Conservation (phyloP, 2,113 vertebrate species). For the Cinclus mexicanus region DNA sequence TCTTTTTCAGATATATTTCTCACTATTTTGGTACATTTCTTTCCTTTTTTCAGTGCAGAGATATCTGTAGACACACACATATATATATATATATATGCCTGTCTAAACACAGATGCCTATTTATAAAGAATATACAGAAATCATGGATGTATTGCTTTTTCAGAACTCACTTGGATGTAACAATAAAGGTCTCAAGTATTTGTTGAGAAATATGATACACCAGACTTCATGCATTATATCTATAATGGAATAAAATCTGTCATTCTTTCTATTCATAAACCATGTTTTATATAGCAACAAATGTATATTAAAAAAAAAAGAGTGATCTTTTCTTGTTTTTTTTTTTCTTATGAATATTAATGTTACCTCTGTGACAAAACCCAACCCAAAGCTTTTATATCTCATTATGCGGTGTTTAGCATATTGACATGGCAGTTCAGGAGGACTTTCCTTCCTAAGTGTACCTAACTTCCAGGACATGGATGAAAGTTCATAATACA, state of each 20-base stretch:
- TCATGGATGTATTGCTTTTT: not conserved
- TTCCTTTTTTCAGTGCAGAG: not conserved
- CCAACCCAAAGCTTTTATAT: not conserved
- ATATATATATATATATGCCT: not conserved
- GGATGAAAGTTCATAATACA: not conserved
- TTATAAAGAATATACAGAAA: not conserved
- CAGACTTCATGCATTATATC: not conserved
- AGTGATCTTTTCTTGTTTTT: fast-evolving
- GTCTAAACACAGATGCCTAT: not conserved
- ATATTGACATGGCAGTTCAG: not conserved
- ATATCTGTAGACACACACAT: not conserved
- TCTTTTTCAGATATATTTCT: not conserved
- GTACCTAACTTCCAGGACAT: not conserved
- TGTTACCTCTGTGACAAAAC: not conserved
- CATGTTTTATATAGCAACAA: not conserved
- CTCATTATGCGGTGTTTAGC: not conserved
- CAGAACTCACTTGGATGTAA: not conserved
- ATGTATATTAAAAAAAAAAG: not conserved
- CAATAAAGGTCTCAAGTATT: not conserved
- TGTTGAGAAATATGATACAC: not conserved
- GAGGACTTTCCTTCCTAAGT: not conserved
- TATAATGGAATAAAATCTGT: not conserved
- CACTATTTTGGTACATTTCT: not conserved
- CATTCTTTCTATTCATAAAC: not conserved
- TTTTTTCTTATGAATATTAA: not conserved